phyloP scores from a whole-genome alignment of 2,113 vertebrate genomes.

The Megatriorchis doriae region DNA sequence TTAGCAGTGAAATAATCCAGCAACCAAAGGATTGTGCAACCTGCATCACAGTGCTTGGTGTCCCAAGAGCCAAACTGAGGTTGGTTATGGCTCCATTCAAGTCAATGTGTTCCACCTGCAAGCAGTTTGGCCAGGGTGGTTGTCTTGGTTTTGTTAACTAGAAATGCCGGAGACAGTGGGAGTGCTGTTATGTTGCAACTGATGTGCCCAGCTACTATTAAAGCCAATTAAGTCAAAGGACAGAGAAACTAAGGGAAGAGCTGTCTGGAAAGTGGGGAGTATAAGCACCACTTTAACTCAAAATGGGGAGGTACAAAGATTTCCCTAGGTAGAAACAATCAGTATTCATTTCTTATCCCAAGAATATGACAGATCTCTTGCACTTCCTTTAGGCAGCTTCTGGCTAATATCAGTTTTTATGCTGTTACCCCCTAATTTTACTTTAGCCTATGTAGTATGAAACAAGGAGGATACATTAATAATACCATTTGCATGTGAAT shows the following conservation, averaged over 20 bases:
- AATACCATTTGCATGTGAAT: neutral
- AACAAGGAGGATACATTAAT: slow-evolving; percentile 7
- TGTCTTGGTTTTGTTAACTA: neutral
- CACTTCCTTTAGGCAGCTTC: slow-evolving; percentile 15
- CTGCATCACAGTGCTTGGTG: neutral
- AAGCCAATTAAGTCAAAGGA: neutral
- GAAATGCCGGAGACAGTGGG: neutral
- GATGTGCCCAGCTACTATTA: neutral
- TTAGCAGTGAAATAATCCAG: neutral
- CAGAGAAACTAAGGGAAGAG: neutral
- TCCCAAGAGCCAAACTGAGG: neutral
- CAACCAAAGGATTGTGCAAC: neutral
- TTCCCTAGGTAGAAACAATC: neutral
- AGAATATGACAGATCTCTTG: neutral
- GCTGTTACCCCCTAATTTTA: slow-evolving; percentile 44
- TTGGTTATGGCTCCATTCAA: neutral
- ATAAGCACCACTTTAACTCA: neutral
- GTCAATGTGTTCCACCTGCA: neutral
- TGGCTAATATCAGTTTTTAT: slow-evolving; percentile 30
- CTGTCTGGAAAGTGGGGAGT: neutral
- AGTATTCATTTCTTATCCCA: neutral
- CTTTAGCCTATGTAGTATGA: neutral
- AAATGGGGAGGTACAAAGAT: neutral
- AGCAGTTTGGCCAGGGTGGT: neutral
- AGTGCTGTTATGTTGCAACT: neutral